Conservation (phyloP, 2,888 invertebrate species). For the Standfussiana lucernea region DNA sequence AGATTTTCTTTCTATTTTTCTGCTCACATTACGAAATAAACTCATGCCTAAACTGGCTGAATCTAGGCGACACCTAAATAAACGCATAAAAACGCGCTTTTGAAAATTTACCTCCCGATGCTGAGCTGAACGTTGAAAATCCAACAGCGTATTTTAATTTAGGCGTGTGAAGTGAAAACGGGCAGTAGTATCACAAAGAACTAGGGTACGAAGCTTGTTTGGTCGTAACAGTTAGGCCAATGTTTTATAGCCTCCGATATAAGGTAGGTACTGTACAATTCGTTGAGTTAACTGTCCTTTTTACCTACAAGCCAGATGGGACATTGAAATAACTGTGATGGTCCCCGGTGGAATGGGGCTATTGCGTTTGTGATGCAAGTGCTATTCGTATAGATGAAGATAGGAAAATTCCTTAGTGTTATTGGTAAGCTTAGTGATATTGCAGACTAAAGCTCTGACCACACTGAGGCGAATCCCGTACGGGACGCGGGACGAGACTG, state of each 20-base stretch:
- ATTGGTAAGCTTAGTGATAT: not conserved
- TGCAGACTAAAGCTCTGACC: not conserved
- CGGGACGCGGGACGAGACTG: not conserved
- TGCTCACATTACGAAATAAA: not conserved
- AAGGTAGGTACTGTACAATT: constrained; percentile 37
- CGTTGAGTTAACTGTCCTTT: constrained; percentile 42
- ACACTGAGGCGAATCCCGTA: not conserved
- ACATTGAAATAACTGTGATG: constrained; percentile 38
- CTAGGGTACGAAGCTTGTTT: constrained; percentile 10
- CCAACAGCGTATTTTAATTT: not conserved
- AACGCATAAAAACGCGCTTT: not conserved
- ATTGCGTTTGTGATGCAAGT: constrained; percentile 3
- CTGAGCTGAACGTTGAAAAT: not conserved
- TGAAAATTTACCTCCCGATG: not conserved
- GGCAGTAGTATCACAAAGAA: not conserved
- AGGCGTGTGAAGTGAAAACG: not conserved
- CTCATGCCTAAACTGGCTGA: not conserved
- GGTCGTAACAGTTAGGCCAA: constrained; percentile 44
- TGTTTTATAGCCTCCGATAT: constrained; percentile 47
- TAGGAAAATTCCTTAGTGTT: not conserved
- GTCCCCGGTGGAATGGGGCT: not conserved
- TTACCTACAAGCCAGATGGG: constrained; percentile 54
- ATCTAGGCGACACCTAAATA: not conserved
- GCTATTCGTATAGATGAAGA: constrained; percentile 1
- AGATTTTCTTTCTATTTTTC: no score